phyloP scores from a whole-genome alignment of 2,888 invertebrate genomes.

The Beris chalybata region DNA sequence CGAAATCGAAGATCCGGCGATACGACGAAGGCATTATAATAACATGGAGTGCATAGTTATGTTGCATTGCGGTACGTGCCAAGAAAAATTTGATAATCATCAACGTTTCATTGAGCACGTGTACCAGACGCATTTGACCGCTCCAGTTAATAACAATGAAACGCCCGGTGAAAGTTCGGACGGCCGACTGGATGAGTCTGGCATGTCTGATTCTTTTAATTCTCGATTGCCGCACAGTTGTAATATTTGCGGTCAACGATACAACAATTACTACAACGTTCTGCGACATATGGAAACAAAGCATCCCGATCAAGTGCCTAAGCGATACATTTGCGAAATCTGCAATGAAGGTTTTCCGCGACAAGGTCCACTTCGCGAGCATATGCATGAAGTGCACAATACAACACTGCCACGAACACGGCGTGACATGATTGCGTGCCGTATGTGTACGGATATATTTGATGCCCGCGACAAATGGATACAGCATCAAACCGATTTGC shows the following conservation, averaged over 20 bases:
- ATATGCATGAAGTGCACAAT: conserved; percentile 53
- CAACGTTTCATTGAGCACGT: conserved; percentile 55
- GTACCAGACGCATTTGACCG: conserved; percentile 52
- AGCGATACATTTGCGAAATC: conserved; percentile 54
- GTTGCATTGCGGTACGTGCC: conserved; percentile 54
- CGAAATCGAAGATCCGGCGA: conserved; percentile 53
- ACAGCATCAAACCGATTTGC: conserved; percentile 39
- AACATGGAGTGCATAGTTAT: conserved; percentile 57
- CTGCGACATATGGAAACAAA: conserved; percentile 57
- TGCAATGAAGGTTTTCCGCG: conserved; percentile 55
- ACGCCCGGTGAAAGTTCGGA: conserved; percentile 39
- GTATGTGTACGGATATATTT: conserved; percentile 36
- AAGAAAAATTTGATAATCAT: conserved; percentile 54
- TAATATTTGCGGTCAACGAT: conserved; percentile 55
- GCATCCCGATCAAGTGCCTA: conserved; percentile 56
- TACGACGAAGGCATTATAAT: conserved; percentile 55
- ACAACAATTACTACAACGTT: conserved; percentile 57
- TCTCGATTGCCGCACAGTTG: conserved; percentile 51
- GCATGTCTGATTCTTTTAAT: conserved; percentile 7
- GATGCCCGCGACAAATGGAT: conserved; percentile 39
- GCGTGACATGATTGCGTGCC: conserved; percentile 40
- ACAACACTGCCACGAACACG: conserved; percentile 42
- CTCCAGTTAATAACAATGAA: conserved; percentile 42
- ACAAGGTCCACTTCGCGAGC: conserved; percentile 54
- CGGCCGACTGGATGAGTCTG: conserved; percentile 26